phyloP scores from a whole-genome alignment of 2,888 invertebrate genomes.

The Drosophila merina region DNA sequence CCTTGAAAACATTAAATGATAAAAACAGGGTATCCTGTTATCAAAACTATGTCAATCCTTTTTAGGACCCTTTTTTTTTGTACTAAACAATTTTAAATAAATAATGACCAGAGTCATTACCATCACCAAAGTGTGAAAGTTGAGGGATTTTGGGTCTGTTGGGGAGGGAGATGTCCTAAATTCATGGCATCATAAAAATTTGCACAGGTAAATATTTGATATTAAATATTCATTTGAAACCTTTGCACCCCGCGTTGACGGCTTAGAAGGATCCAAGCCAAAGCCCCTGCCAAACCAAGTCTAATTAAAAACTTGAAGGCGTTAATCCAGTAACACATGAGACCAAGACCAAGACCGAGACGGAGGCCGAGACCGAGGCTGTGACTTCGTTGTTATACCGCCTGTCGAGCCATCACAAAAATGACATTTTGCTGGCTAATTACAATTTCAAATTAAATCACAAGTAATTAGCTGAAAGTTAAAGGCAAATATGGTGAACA shows the following conservation, averaged over 20 bases:
- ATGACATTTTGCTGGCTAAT: slow-evolving; percentile 77
- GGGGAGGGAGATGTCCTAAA: background rate
- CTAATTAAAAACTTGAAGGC: slow-evolving; percentile 64
- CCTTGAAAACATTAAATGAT: no score
- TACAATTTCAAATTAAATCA: slow-evolving; percentile 81
- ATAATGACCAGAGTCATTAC: background rate
- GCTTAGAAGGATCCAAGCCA: background rate
- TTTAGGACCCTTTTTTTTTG: background rate
- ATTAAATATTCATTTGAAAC: slow-evolving; percentile 1
- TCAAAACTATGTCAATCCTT: background rate
- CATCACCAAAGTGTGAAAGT: background rate
- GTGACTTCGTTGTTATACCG: slow-evolving; percentile 2
- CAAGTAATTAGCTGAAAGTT: slow-evolving; percentile 72
- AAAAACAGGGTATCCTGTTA: no score
- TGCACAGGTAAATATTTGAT: background rate
- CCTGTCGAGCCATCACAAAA: slow-evolving; percentile 71
- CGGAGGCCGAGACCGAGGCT: background rate
- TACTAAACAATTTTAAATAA: background rate
- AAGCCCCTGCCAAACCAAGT: slow-evolving; percentile 13
- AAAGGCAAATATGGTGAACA: slow-evolving; percentile 51
- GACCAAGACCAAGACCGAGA: slow-evolving; percentile 36
- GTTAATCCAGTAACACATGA: slow-evolving; percentile 47
- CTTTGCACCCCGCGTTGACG: background rate
- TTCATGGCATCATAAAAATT: slow-evolving; percentile 1
- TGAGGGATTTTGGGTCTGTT: background rate